Percentiles rank a stretch among this genome's conserved stretches.
Conservation (phyloP, 2,113 vertebrate species). For the Pituophis catenifer region DNA sequence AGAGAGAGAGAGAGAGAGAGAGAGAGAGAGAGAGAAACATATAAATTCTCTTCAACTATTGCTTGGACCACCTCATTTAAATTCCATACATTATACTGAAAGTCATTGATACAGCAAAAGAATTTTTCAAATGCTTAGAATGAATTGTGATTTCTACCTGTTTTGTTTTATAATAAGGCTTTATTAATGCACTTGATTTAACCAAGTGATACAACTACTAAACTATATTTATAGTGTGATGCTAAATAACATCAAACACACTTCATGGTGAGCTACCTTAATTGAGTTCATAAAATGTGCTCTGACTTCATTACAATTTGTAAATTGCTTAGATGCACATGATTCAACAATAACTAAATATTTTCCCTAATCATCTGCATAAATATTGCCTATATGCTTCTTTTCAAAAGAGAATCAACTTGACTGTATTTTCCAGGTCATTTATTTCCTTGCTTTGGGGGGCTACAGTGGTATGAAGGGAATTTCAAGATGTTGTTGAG, state of each 20-base stretch:
- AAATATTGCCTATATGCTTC: conserved; percentile 9
- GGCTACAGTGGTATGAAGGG: conserved; percentile 11
- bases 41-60: not conserved
- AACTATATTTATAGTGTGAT: conserved; percentile 8
- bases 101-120: conserved; percentile 1
- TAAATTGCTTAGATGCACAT: conserved; percentile 31
- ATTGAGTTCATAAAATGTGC: conserved; percentile 28
- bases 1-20: too few species aligned
- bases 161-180: conserved; percentile 30
- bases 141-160: conserved; percentile 32
- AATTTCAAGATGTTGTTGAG: not conserved
- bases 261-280: conserved; percentile 3
- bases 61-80: not conserved
- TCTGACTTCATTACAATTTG: conserved; percentile 43
- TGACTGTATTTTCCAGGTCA: conserved; percentile 24
- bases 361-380: conserved; percentile 20
- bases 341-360: conserved; percentile 33
- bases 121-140: conserved; percentile 8
- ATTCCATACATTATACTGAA: conserved; percentile 16
- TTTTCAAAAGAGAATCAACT: conserved; percentile 19
- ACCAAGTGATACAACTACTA: not conserved
- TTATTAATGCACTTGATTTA: conserved; percentile 24
- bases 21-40: not conserved
- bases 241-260: conserved; percentile 22
- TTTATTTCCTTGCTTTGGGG: conserved; percentile 13